Base-by-base conservation (phyloP, 1,140 invertebrate species). In the Riptortus pedestris region DNA sequence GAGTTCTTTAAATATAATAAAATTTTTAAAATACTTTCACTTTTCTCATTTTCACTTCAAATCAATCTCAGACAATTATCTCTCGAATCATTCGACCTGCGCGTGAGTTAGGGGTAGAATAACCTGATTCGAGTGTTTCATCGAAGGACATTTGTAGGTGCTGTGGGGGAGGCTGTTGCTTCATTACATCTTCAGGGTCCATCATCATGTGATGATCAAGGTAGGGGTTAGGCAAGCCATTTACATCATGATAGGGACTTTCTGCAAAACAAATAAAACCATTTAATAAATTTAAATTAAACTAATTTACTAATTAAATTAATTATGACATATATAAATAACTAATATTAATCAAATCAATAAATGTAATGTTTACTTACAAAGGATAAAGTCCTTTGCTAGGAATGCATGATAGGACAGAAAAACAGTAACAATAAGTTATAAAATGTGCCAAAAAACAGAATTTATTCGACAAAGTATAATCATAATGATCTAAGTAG, bases 191-290 rank as follows among this genome's bases (percentile, higher is more conserved):
- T 69, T 83, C 81, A 62, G 80, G 77, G 51, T 77, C 77, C 51
- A 80, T 79, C 72, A 85, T 85, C 71, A 84, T 83, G 73, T 86
- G 81, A 70, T 83, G 85, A 69, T 90, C 87, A 76, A 87, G 83
- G 75, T 91, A 93, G 22, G 90, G 87, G 76, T 91, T 87, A 16
- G 88, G 88, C 65, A 94, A 77, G 63, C 91, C 91, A 73, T 87
- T 92, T 68, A 94, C 90, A 75, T 94, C 91, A 74, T 88, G 87
- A 79, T 94, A 94, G 67, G 89, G 87, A 62, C 90, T 91, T 80
- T 94, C 91, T 92, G 78, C 62, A 75, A 72, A 58, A 66, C 67
- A 59, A 59, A 24, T 62, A 38, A 48, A 48, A 48, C 22, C 5
- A n/a, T 27, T 14, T 3, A 59, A 18, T 31, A 59, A n/a, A 59